Evolutionary conservation across 2,888 invertebrate genomes (phyloP).

Genomic region (Latrodectus elegans): DNA sequence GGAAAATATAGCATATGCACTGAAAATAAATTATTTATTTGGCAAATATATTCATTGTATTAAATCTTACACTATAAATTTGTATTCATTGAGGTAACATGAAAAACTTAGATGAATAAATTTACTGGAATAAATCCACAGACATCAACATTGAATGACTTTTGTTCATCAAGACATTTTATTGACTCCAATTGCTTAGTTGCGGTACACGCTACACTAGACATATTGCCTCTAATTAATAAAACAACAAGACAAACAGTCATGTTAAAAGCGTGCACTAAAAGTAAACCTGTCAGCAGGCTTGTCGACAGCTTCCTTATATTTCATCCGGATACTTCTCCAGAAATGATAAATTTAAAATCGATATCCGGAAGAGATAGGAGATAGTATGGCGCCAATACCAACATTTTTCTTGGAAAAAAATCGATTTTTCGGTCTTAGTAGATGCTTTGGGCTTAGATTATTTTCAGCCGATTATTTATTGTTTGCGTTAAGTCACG

Average conservation of each 20-base stretch:
- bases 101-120: too few species aligned
- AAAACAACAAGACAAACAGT: not conserved
- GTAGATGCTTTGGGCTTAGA: slow-evolving; percentile 21
- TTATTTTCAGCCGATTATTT: slow-evolving; percentile 61
- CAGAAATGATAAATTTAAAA: slow-evolving; percentile 62
- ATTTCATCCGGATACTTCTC: not conserved
- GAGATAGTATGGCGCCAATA: slow-evolving; percentile 57
- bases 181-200: too few species aligned
- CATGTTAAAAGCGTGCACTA: not conserved
- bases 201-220: not conserved
- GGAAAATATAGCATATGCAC: too few species aligned
- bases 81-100: too few species aligned
- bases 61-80: too few species aligned
- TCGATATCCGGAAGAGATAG: slow-evolving; percentile 53
- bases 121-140: too few species aligned
- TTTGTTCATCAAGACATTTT: too few species aligned
- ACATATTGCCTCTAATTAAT: not conserved
- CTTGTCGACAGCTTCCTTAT: not conserved
- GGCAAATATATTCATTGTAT: too few species aligned
- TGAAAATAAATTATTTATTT: too few species aligned
- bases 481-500: slow-evolving; percentile 50
- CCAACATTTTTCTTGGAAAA: slow-evolving; percentile 40
- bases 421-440: slow-evolving; percentile 50
- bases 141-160: too few species aligned
- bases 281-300: not conserved